phyloP scores from a whole-genome alignment of 1,140 invertebrate species.

The Leptopilina boulardi region DNA sequence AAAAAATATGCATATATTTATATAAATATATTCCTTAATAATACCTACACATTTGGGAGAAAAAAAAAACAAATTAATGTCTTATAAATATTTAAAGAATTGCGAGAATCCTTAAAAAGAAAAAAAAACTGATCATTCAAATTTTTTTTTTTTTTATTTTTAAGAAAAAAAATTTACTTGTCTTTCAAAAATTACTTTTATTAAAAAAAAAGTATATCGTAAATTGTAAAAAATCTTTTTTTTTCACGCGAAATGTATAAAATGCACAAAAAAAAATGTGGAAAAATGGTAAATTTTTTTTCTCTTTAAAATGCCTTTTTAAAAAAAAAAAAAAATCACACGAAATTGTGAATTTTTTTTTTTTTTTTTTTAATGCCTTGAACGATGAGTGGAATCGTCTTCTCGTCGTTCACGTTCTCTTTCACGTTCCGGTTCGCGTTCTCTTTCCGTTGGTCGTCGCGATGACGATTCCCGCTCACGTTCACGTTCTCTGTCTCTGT shows the following conservation, averaged over 20 bases:
- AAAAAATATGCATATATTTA: background rate
- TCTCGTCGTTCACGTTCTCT: slow-evolving; percentile 81
- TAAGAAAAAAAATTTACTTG: background rate
- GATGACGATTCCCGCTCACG: slow-evolving; percentile 71
- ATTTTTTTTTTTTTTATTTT: background rate
- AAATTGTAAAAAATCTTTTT: background rate
- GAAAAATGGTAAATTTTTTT: background rate
- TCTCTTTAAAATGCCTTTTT: slow-evolving; percentile 18
- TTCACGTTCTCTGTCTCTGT: slow-evolving; percentile 75
- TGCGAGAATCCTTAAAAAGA: background rate
- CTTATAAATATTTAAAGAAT: slow-evolving; percentile 6
- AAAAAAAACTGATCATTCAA: too few species aligned
- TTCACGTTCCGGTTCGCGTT: slow-evolving; percentile 81
- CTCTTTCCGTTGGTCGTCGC: slow-evolving; percentile 73
- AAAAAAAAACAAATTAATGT: background rate
- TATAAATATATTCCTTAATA: background rate
- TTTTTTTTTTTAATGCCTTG: slow-evolving; percentile 79
- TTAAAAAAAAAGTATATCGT: slow-evolving; percentile 14
- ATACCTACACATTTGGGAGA: background rate
- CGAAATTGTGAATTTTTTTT: background rate
- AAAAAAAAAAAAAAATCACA: slow-evolving; percentile 24
- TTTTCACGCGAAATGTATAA: background rate
- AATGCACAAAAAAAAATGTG: background rate
- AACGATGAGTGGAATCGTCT: slow-evolving; percentile 83
- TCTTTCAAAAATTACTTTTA: background rate